These are phyloP conservation scores for Cetonia aurata DNA, from an alignment of 2,888 invertebrate genomes.

Conservation along the genomic window DNA sequence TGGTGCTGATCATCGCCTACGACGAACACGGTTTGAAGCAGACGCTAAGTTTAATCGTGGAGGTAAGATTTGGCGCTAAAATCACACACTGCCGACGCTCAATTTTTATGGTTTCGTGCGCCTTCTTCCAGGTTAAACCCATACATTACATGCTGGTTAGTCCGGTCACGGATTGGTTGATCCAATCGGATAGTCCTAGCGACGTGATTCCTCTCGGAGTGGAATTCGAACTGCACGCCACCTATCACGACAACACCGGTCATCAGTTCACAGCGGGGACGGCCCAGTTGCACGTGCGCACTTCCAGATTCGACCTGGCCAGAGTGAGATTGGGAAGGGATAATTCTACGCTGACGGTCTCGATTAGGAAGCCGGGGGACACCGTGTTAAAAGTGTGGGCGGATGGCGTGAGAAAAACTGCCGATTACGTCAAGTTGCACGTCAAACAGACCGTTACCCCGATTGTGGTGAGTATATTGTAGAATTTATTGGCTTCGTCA, in stretches of 20 bases:
- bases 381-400: conserved; percentile 69
- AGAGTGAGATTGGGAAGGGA: conserved; percentile 65
- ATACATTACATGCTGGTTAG: conserved; percentile 67
- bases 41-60: conserved; percentile 67
- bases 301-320: conserved; percentile 67
- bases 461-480: conserved; percentile 54
- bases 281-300: conserved; percentile 66
- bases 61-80: conserved; percentile 67
- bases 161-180: conserved; percentile 60
- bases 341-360: conserved; percentile 67
- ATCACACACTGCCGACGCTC: too few species aligned
- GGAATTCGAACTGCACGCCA: conserved; percentile 66
- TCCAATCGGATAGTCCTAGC: conserved; percentile 54
- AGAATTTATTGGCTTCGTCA: background rate
- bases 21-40: conserved; percentile 71
- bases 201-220: conserved; percentile 68
- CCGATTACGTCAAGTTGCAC: conserved; percentile 65
- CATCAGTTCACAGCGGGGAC: conserved; percentile 69
- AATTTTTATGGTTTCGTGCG: conserved; percentile 26
- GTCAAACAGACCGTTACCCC: conserved; percentile 65
- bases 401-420: conserved; percentile 62
- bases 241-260: conserved; percentile 72
- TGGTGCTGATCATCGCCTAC: conserved; percentile 66
- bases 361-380: conserved; percentile 67
- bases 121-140: conserved; percentile 62